phyloP scores from a whole-genome alignment of 2,113 vertebrate species.

The Zootoca vivipara region DNA sequence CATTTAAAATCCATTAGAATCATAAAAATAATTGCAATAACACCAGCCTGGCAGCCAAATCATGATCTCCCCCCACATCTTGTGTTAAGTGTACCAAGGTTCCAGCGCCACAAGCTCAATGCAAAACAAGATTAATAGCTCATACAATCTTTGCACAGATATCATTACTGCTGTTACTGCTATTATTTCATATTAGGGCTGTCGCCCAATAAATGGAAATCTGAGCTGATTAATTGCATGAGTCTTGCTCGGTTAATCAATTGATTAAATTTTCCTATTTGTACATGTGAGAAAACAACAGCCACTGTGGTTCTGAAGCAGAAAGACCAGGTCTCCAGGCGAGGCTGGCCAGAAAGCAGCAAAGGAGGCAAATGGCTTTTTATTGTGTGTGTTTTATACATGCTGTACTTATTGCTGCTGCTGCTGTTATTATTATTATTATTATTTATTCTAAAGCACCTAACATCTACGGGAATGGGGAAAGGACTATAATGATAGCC shows the following conservation, averaged over 20 bases:
- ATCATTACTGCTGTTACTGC: too few relatives aligned
- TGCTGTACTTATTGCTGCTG: neutral
- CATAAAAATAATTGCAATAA: too few relatives aligned
- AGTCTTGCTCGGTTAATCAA: neutral
- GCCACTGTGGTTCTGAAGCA: neutral
- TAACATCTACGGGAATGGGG: neutral
- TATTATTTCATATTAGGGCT: neutral
- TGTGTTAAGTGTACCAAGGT: neutral
- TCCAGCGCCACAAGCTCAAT: neutral
- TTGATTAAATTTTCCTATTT: neutral
- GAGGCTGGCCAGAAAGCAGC: neutral
- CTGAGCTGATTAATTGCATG: neutral
- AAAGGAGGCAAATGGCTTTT: neutral
- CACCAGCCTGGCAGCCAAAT: neutral
- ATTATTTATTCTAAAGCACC: neutral
- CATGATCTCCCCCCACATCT: neutral
- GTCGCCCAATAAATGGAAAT: neutral
- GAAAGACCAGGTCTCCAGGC: neutral
- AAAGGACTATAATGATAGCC: neutral
- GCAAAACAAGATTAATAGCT: neutral
- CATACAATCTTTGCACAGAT: neutral
- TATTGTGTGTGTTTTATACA: neutral
- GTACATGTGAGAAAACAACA: neutral
- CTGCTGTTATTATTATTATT: neutral
- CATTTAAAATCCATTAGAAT: too few relatives aligned